Conservation (phyloP, 2,113 vertebrate species). For the Bucco capensis region DNA sequence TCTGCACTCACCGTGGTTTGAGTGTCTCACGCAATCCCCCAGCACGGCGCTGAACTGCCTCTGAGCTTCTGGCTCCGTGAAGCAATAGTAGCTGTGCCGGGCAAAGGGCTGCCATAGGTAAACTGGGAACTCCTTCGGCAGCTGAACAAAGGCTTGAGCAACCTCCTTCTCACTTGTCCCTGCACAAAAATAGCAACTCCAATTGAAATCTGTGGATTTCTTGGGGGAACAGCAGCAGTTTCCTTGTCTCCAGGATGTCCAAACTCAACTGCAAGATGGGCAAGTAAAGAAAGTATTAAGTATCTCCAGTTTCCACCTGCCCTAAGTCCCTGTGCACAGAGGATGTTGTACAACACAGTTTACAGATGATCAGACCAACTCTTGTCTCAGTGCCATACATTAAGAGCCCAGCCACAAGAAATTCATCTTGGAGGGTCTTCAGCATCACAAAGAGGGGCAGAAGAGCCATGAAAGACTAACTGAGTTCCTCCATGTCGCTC, state of each 20-base stretch:
- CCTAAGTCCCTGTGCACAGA: not conserved
- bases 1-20: conserved; percentile 81
- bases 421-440: not conserved
- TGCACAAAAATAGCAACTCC: not conserved
- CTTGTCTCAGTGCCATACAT: not conserved
- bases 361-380: not conserved
- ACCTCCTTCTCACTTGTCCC: conserved; percentile 77
- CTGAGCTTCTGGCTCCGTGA: conserved; percentile 68
- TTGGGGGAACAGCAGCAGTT: not conserved
- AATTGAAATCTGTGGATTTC: not conserved
- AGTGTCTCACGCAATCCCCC: conserved; percentile 84
- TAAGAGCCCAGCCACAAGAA: not conserved
- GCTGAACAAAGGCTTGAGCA: conserved; percentile 68
- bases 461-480: not conserved
- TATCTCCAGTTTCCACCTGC: not conserved
- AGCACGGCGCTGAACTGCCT: conserved; percentile 75
- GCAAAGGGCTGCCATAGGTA: conserved; percentile 87
- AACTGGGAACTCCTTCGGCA: conserved; percentile 83
- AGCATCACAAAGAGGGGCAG: not conserved
- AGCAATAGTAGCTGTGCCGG: conserved; percentile 86
- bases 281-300: not conserved
- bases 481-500: not conserved
- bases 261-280: not conserved
- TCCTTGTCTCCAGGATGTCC: not conserved
- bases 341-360: not conserved